Evolutionary conservation across 2,888 invertebrate genomes (phyloP).

Genomic region (Villa cingulata): DNA sequence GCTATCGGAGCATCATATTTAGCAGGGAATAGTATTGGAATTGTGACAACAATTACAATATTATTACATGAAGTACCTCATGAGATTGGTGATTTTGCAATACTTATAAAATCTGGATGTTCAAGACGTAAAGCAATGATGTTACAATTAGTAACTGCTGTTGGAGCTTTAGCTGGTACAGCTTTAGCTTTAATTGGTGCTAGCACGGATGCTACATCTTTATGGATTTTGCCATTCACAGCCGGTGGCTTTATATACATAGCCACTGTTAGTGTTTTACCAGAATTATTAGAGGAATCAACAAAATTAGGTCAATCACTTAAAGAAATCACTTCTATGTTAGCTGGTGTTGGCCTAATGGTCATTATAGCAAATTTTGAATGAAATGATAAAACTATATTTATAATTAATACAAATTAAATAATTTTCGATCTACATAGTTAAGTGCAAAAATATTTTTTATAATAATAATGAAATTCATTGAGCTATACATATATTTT

Average conservation of each 20-base stretch:
- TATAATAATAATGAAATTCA: too few relatives aligned
- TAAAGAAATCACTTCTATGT: conserved; percentile 76
- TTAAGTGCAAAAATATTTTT: not conserved
- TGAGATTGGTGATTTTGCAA: conserved; percentile 99
- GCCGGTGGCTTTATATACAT: conserved; percentile 99
- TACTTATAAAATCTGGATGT: conserved; percentile 94
- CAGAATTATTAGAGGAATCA: conserved; percentile 86
- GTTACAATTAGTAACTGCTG: conserved; percentile 83
- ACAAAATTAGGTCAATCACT: conserved; percentile 75
- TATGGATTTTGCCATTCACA: conserved; percentile 92
- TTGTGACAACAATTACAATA: conserved; percentile 89
- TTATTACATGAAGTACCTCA: conserved; percentile 97
- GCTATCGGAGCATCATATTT: conserved; percentile 97
- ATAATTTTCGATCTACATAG: not conserved
- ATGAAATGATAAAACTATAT: conserved; percentile 16
- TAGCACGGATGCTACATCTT: conserved; percentile 51
- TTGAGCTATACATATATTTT: not conserved
- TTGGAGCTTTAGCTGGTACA: conserved; percentile 90
- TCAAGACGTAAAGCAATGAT: conserved; percentile 87
- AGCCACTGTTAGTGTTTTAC: conserved; percentile 96
- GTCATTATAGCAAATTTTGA: conserved; percentile 66
- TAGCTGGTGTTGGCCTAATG: conserved; percentile 91
- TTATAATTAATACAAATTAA: conserved; percentile 3
- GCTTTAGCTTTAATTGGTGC: conserved; percentile 78
- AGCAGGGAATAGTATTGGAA: conserved; percentile 74